Percentiles rank a stretch among this genome's conserved stretches.
phyloP scores from a whole-genome alignment of 2,888 invertebrate species.

The Caenorhabditis japonica region DNA sequence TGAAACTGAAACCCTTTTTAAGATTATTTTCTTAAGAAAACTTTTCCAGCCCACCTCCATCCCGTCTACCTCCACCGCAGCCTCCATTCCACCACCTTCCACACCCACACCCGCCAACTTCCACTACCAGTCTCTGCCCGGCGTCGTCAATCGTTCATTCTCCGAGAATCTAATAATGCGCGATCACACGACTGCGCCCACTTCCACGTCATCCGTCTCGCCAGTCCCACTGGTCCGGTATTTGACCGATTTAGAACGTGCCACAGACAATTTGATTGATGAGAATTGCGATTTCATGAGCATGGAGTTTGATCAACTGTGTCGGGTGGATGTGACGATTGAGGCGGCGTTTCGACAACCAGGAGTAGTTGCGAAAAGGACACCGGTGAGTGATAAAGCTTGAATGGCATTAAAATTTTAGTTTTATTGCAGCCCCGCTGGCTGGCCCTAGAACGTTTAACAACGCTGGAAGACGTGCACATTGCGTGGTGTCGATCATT shows the following conservation, averaged over 20 bases:
- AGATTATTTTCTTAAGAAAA: background rate
- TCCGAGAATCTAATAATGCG: conserved; percentile 40
- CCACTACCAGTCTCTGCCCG: conserved; percentile 26
- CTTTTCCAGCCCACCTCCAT: conserved; percentile 26
- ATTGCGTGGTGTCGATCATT: conserved; percentile 71
- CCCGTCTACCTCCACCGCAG: conserved; percentile 13
- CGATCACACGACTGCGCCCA: conserved; percentile 10
- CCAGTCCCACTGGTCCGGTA: conserved; percentile 31
- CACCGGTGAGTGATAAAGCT: no score
- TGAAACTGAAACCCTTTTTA: background rate
- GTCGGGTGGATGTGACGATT: conserved; percentile 70
- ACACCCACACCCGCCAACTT: conserved; percentile 27
- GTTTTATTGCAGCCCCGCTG: conserved; percentile 62
- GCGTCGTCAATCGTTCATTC: conserved; percentile 29
- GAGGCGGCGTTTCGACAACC: conserved; percentile 67
- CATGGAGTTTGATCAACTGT: conserved; percentile 64
- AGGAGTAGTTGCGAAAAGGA: conserved; percentile 67
- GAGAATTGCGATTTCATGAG: conserved; percentile 58
- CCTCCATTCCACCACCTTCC: conserved; percentile 39
- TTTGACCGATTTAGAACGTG: conserved; percentile 46
- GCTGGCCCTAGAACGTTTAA: conserved; percentile 64
- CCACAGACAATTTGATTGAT: conserved; percentile 65
- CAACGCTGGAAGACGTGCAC: conserved; percentile 70
- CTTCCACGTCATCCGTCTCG: background rate
- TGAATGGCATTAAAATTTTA: background rate